Evolutionary conservation across 1,140 invertebrate species (phyloP), one percentile per base, ranked within the genome.

Genomic region (Musca vetustissima): DNA sequence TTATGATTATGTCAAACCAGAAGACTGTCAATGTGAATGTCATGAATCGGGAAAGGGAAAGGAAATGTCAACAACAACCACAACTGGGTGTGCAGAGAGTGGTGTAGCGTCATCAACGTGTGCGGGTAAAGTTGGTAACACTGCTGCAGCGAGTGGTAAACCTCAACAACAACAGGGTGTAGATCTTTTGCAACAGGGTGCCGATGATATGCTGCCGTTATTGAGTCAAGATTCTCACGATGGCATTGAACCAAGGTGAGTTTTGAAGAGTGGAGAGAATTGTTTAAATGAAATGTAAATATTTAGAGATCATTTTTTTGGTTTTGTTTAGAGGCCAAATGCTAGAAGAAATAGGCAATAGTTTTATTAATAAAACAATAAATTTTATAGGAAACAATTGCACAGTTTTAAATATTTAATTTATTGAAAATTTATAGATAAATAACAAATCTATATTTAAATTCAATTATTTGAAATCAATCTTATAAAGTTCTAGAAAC

Each of bases 21-120:
- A 93, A 76, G 91, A 92, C 67, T 93, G 92, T 75, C 89, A 89
- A 74, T 93, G 92, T 79, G 92, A 93, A 80, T 93, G 92, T 78
- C 91, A 93, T 83, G 90, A 91, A 73, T 85, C 82, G 43, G n/a
- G n/a, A n/a, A 78, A 83, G 53, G 81, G 81, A 1, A 82, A 78
- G 36, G 28, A 61, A 19, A 28, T n/a, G 0, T 32, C 57, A 17
- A 19, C 36, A 48, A 73, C 75, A 6, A 69, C 53, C 55, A 50
- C 28, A 43, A 61, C 57, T 25, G 67, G 47, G n/a, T n/a, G n/a
- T n/a, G 55, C 17, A 47, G 59, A n/a, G n/a, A n/a, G n/a, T n/a
- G n/a, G n/a, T n/a, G n/a, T n/a, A n/a, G n/a, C n/a, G n/a, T n/a
- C n/a, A n/a, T n/a, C 2, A 32, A 28, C 0, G 13, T 17, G 75